Percentiles rank a stretch among this genome's conserved stretches.
Evolutionary conservation across 2,888 invertebrate species (phyloP).

Genomic region (Atethmia centrago): DNA sequence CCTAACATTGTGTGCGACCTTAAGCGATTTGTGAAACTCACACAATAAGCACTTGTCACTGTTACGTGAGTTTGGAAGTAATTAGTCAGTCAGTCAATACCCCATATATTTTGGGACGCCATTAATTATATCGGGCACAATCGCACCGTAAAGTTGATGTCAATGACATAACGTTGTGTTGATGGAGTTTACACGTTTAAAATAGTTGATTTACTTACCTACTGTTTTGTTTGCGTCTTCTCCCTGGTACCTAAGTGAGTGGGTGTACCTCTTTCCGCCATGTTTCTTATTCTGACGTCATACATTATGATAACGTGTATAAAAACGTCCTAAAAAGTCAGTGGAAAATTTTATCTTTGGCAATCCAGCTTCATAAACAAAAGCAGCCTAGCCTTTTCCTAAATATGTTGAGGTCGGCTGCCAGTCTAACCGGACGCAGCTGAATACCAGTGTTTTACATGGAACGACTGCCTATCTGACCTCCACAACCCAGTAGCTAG

Average conservation of each 20-base stretch:
- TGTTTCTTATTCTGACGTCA: neutral
- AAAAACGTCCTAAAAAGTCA: neutral
- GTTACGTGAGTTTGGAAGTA: slow-evolving; percentile 66
- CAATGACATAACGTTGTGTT: slow-evolving; percentile 50
- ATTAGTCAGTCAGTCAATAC: slow-evolving; percentile 67
- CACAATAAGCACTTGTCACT: slow-evolving; percentile 66
- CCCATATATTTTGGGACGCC: slow-evolving; percentile 57
- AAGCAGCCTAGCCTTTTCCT: too few relatives aligned
- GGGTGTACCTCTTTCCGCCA: neutral
- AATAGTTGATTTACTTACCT: neutral
- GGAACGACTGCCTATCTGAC: too few relatives aligned
- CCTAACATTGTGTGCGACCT: slow-evolving; percentile 41
- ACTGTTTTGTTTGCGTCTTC: neutral
- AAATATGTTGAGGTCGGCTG: too few relatives aligned
- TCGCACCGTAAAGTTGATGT: slow-evolving; percentile 49
- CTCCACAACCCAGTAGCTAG: too few relatives aligned
- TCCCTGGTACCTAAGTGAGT: neutral
- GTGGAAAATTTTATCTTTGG: too few relatives aligned
- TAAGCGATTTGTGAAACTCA: slow-evolving; percentile 54
- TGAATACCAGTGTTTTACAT: too few relatives aligned
- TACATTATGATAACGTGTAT: too few relatives aligned
- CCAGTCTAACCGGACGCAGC: too few relatives aligned
- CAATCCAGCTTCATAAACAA: neutral
- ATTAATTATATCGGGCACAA: slow-evolving; percentile 67
- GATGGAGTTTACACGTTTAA: slow-evolving; percentile 26